Conservation (phyloP, 2,888 invertebrate species). For the Agrotis puta region DNA sequence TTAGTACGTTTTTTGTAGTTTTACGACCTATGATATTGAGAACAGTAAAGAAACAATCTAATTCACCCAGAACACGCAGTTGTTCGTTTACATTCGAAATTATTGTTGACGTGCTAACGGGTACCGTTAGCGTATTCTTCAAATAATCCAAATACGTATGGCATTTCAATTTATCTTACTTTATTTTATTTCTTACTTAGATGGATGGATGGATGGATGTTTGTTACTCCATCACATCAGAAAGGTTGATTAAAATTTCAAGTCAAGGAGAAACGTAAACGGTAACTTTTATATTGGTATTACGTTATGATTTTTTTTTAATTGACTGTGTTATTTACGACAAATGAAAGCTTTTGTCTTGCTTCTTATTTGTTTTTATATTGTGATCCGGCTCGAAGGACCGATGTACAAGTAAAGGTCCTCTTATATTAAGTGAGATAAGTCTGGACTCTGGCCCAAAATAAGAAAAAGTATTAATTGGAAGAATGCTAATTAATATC, state of each 20-base stretch:
- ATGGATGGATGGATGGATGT: no score
- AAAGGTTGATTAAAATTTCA: no score
- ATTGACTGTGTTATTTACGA: background rate
- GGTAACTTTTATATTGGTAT: no score
- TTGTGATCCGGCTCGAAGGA: constrained; percentile 1
- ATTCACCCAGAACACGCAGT: constrained; percentile 40
- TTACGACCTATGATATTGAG: constrained; percentile 30
- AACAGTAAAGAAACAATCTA: constrained; percentile 33
- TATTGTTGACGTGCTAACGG: constrained; percentile 52
- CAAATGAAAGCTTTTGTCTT: background rate
- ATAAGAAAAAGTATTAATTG: background rate
- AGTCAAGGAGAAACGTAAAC: no score
- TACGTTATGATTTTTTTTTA: background rate
- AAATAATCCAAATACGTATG: constrained; percentile 43
- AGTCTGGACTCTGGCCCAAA: background rate
- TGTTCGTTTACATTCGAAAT: constrained; percentile 53
- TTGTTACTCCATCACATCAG: no score
- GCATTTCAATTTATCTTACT: constrained; percentile 29
- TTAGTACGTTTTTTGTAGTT: constrained; percentile 3
- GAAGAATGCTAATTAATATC: background rate
- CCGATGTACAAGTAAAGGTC: background rate
- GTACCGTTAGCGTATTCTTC: constrained; percentile 50
- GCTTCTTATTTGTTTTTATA: background rate
- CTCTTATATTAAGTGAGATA: background rate
- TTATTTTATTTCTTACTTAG: background rate